Evolutionary conservation across 2,888 invertebrate genomes (phyloP), one percentile per base, ranked within the genome.

Genomic region (Trachelus stipa): DNA sequence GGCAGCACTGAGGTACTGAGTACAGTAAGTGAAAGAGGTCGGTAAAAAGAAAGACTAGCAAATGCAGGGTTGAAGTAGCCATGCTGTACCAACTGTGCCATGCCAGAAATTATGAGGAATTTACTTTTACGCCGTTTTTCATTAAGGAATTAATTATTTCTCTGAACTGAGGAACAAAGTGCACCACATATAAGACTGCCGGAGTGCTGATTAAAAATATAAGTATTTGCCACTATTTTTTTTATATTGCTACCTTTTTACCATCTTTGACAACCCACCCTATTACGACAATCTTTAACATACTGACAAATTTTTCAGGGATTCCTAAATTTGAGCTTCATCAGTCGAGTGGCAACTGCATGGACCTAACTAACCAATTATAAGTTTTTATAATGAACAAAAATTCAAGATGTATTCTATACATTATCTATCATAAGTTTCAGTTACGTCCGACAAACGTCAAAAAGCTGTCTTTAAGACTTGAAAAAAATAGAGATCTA

Each of bases 131-230:
- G 79, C 81, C 77, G 81, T 80, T 81, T 82, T 83, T 80, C 81
- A 81, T 81, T 78, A 77, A 82, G 78, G 81, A 84, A 83, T 84
- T 83, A 84, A 84, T 84, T 84, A 82, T 83, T 82, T 78, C 76
- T 71, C 78, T 56, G 56, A 56, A 23, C 23, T 56, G 23, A 56
- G 37, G 76, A 76, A 77, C 75, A 74, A 77, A 75, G 56, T 56
- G 56, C 56, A 56, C 23, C 23, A 56, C 23, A 23, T 56, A 9
- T 9, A 56, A 9, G 9, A 56, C 56, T 23, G 23, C 56, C 23
- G 56, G 56, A 56, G 56, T 15, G 56, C 23, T 56, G 23, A 56
- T 56, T 56, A 15, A 56, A 56, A 56, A 56, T 56, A 56, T 23
- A 56, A 56, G 23, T 56, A 56, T 9, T 56, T 23, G 6, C 0